Evolutionary conservation across 2,888 invertebrate genomes (phyloP), one percentile per base, ranked within the genome.

Genomic region (Latheticus oryzae): DNA sequence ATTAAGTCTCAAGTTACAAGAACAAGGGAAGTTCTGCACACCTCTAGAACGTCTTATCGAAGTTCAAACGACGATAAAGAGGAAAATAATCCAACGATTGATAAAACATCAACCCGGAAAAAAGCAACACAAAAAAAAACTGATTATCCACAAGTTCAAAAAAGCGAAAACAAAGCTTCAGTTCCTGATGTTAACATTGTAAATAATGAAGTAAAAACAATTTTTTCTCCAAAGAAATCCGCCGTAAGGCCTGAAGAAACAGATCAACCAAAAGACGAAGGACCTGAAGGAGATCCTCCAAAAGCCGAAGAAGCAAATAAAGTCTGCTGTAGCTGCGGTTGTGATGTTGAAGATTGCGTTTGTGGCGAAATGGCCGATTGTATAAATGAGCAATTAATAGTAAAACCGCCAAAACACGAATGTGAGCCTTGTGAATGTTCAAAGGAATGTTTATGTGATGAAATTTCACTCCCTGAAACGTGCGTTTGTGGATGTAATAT

Each of bases 401-500:
- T 24, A 13, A 9, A 15, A 35, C 1, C 1, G 7, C n/a, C n/a
- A n/a, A n/a, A n/a, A n/a, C n/a, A n/a, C n/a, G n/a, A n/a, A n/a
- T 28, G 28, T 8, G 9, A 12, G n/a, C 12, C 21, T 23, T 40
- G 40, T 26, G 28, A 13, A 13, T 43, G 50, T 35, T 13, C 17
- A 1, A 8, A 5, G 4, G 33, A 21, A 0, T 54, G 54, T 16
- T 9, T 45, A 9, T 54, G 54, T 37, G 12, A 17, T 15, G 5
- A 1, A 17, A n/a, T n/a, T n/a, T n/a, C n/a, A n/a, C n/a, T n/a
- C n/a, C n/a, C n/a, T n/a, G n/a, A n/a, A n/a, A n/a, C n/a, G n/a
- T n/a, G n/a, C n/a, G n/a, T n/a, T n/a, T 53, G 53, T 9, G 53
- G 53, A 5, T 53, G 47, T 33, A 3, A 12, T 3, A 2, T 32